Conservation (phyloP, 2,888 invertebrate species). For the Drosophila nigritarsus region DNA sequence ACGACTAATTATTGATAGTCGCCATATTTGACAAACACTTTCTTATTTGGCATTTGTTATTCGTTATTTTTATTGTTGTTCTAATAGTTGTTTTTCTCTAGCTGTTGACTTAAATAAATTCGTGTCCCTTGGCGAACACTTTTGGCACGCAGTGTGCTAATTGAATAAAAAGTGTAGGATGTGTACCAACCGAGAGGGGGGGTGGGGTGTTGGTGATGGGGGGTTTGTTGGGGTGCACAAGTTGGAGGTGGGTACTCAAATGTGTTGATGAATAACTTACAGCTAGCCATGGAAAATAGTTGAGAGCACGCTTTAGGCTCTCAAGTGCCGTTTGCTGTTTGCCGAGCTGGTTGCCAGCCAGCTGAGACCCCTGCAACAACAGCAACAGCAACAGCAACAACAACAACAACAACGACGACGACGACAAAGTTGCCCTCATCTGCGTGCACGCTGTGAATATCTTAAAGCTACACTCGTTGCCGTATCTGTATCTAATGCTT, state of each 20-base stretch:
- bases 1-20: conserved; percentile 34
- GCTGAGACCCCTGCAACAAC: conserved; percentile 14
- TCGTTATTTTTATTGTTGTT: conserved; percentile 58
- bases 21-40: conserved; percentile 7
- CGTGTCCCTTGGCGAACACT: conserved; percentile 51
- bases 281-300: conserved; percentile 38
- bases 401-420: conserved; percentile 7
- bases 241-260: neutral
- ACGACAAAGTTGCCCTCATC: conserved; percentile 25
- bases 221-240: neutral
- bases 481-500: conserved; percentile 37
- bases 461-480: conserved; percentile 40
- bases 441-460: conserved; percentile 22
- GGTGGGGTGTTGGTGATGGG: too few species aligned
- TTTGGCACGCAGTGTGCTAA: conserved; percentile 58
- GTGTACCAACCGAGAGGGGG: conserved; percentile 8
- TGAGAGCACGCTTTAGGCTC: conserved; percentile 38
- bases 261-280: conserved; percentile 38
- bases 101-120: conserved; percentile 66
- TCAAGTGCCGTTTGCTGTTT: conserved; percentile 25
- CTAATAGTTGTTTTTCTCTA: conserved; percentile 6
- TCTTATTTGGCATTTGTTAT: conserved; percentile 23
- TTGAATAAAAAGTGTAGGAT: conserved; percentile 69
- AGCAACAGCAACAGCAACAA: conserved; percentile 11
- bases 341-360: conserved; percentile 37